Percentiles rank a stretch among this genome's conserved stretches.
Evolutionary conservation across 2,888 invertebrate genomes (phyloP).

Genomic region (Hypsopygia costalis): DNA sequence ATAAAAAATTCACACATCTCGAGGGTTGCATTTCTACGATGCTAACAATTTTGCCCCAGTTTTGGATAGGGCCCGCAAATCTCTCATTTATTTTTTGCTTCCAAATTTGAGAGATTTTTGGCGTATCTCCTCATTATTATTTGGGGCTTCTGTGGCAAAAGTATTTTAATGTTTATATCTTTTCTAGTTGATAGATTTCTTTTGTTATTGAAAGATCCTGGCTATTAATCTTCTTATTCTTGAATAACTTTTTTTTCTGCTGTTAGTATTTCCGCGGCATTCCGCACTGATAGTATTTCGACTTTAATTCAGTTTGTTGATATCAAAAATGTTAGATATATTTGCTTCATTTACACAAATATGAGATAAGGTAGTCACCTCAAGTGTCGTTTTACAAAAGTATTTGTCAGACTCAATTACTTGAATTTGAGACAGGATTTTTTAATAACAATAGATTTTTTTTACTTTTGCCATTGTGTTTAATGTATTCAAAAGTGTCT

Average conservation of each 20-base stretch:
- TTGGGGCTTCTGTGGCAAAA: conserved; percentile 3
- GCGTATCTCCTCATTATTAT: conserved; percentile 16
- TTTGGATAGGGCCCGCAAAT: conserved; percentile 32
- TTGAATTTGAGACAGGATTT: conserved; percentile 33
- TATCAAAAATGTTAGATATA: no score
- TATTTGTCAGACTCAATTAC: conserved; percentile 52
- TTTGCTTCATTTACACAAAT: no score
- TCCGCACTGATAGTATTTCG: no score
- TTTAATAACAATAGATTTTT: conserved; percentile 33
- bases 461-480: conserved; percentile 20
- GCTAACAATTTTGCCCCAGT: conserved; percentile 32
- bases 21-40: conserved; percentile 38
- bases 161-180: conserved; percentile 3
- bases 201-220: no score
- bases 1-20: conserved; percentile 50
- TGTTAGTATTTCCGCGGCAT: no score
- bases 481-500: conserved; percentile 12
- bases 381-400: conserved; percentile 40
- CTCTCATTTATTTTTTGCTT: conserved; percentile 25
- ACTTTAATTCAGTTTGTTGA: no score
- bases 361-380: conserved; percentile 21
- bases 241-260: no score
- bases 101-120: conserved; percentile 23
- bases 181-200: no score
- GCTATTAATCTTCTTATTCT: no score